Evolutionary conservation across 2,113 vertebrate species (phyloP).

Genomic region (Athene noctua): DNA sequence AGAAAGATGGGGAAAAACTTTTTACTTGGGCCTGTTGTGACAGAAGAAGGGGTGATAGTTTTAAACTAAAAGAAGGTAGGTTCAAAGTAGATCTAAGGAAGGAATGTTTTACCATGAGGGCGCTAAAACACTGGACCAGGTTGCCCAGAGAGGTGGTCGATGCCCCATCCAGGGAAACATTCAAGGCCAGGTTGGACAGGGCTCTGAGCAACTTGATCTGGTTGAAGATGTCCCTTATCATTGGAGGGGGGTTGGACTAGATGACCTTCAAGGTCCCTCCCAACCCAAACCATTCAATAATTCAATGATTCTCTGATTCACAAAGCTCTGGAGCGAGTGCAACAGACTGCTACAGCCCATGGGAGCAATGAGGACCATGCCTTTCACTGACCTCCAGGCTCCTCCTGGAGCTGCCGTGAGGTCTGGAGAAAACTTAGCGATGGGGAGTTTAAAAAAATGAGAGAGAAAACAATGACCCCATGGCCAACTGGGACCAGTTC

Average conservation of each 20-base stretch:
- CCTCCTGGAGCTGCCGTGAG: neutral
- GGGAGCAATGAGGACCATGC: neutral
- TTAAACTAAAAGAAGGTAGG: neutral
- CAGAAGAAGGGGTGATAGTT: neutral
- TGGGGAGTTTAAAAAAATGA: neutral
- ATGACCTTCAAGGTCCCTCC: neutral
- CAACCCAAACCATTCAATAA: neutral
- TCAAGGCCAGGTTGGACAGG: neutral
- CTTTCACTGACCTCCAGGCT: too few relatives aligned
- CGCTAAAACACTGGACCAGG: neutral
- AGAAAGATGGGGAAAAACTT: neutral
- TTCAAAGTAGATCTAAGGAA: neutral
- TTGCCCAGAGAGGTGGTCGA: neutral
- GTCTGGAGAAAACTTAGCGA: neutral
- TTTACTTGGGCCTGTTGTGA: neutral
- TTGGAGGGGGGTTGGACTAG: too few relatives aligned
- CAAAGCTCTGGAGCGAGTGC: too few relatives aligned
- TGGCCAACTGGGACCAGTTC: neutral
- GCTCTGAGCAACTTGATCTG: neutral
- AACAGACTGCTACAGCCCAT: too few relatives aligned
- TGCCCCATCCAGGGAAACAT: neutral
- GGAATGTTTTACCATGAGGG: neutral
- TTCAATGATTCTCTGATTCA: too few relatives aligned
- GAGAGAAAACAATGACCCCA: neutral
- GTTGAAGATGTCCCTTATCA: too few relatives aligned